phyloP scores from a whole-genome alignment of 2,113 vertebrate genomes.

The Nesogale talazaci region DNA sequence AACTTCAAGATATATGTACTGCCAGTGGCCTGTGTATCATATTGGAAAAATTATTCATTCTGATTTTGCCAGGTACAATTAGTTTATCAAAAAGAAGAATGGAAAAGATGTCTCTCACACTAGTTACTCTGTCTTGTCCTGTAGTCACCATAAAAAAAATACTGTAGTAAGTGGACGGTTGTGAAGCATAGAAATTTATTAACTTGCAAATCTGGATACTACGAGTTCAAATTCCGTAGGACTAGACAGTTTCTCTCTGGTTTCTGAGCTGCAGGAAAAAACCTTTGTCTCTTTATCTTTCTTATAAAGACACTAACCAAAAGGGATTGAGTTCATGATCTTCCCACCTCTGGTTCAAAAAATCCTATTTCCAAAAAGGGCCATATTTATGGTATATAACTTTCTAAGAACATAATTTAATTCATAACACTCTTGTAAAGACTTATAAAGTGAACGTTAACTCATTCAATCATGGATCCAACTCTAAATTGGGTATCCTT shows the following conservation, averaged over 20 bases:
- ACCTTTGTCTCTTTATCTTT: not conserved
- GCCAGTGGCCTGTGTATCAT: no score
- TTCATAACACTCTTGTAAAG: not conserved
- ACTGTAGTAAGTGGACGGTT: not conserved
- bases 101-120: not conserved
- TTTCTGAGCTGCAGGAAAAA: not conserved
- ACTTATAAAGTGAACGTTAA: not conserved
- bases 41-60: not conserved
- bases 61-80: not conserved
- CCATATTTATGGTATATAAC: not conserved
- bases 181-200: not conserved
- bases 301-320: not conserved
- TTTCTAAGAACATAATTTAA: not conserved
- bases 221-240: not conserved
- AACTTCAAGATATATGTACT: not conserved
- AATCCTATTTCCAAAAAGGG: not conserved
- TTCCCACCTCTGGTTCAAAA: not conserved
- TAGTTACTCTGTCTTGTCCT: not conserved
- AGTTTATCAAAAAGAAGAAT: no score
- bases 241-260: not conserved
- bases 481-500: not conserved
- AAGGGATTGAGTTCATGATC: not conserved
- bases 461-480: not conserved
- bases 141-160: not conserved
- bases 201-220: not conserved